A percentile compares a stretch with the other conserved stretches of the same genome.
Evolutionary conservation across 2,797 vertebrate genomes (phyloP).

Genomic region (Crenuchus spilurus): DNA sequence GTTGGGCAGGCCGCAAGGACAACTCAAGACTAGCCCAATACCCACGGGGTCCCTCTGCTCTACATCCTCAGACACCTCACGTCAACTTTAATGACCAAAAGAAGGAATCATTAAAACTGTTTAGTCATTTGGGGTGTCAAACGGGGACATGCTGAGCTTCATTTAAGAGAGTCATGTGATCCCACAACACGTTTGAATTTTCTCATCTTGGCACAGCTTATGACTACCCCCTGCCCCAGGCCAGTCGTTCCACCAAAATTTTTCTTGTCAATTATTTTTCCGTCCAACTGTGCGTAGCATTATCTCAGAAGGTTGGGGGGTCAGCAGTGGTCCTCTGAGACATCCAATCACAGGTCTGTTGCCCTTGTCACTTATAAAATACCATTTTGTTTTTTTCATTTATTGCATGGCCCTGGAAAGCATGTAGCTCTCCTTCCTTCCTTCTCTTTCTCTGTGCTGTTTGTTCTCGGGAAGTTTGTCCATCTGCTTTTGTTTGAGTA

Average conservation of each 20-base stretch:
- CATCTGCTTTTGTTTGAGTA: conserved; percentile 35
- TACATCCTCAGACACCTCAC: background rate
- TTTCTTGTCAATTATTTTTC: conserved; percentile 29
- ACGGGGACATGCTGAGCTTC: background rate
- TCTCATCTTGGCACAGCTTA: conserved; percentile 1
- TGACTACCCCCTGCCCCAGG: conserved; percentile 9
- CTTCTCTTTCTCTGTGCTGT: conserved; percentile 4
- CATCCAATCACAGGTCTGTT: background rate
- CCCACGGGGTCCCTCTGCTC: conserved; percentile 14
- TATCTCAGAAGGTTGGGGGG: background rate
- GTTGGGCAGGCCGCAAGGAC: background rate
- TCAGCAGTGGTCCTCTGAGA: background rate
- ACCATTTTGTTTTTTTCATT: background rate
- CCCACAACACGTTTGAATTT: conserved; percentile 5
- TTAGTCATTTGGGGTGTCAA: conserved; percentile 9
- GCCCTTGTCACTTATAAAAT: background rate
- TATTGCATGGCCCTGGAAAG: background rate
- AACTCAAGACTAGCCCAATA: background rate
- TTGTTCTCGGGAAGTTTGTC: conserved; percentile 13
- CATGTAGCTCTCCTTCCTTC: background rate
- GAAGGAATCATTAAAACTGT: conserved; percentile 22
- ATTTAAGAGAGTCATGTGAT: conserved; percentile 14
- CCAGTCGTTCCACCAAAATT: background rate
- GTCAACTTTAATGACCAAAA: conserved; percentile 22
- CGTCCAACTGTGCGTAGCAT: conserved; percentile 2